A percentile compares a stretch with the other conserved stretches of the same genome.
Evolutionary conservation across 2,888 invertebrate genomes (phyloP).

Genomic region (Drosophila robusta): DNA sequence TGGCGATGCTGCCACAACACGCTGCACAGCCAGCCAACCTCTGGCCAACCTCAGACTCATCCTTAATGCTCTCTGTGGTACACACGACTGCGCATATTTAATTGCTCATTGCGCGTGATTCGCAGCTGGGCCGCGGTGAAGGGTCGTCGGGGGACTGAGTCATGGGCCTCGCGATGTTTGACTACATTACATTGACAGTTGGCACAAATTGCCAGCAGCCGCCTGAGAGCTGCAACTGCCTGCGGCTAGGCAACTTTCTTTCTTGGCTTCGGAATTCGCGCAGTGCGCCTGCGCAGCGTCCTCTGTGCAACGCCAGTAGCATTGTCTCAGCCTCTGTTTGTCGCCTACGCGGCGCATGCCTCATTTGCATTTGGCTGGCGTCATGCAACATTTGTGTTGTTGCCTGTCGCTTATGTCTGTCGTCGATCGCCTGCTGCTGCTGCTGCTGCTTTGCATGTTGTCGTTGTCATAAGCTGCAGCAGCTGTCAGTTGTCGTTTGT

Average conservation of each 20-base stretch:
- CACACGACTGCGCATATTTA: constrained; percentile 80
- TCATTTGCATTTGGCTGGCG: constrained; percentile 76
- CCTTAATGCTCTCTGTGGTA: constrained; percentile 43
- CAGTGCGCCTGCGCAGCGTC: constrained; percentile 55
- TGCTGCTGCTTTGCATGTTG: constrained; percentile 24
- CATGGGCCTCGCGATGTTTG: constrained; percentile 27
- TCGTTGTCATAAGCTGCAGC: constrained; percentile 62
- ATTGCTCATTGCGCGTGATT: constrained; percentile 78
- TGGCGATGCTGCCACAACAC: constrained; percentile 30
- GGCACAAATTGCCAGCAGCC: constrained; percentile 71
- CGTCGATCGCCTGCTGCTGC: constrained; percentile 36
- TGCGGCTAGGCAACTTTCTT: constrained; percentile 61
- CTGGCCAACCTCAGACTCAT: constrained; percentile 39
- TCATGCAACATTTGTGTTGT: constrained; percentile 71
- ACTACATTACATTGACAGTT: constrained; percentile 72
- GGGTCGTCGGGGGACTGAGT: neutral
- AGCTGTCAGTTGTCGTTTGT: constrained; percentile 58
- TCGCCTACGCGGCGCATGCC: constrained; percentile 77
- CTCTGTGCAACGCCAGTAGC: constrained; percentile 11
- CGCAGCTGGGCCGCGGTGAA: constrained; percentile 4
- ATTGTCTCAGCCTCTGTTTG: constrained; percentile 29
- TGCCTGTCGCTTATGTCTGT: constrained; percentile 45
- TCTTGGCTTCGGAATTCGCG: constrained; percentile 47
- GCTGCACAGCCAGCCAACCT: constrained; percentile 49
- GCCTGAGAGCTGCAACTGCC: constrained; percentile 3